These are phyloP conservation scores for Netelia melanura DNA, from an alignment of 2,888 invertebrate genomes.

Conservation along the genomic window DNA sequence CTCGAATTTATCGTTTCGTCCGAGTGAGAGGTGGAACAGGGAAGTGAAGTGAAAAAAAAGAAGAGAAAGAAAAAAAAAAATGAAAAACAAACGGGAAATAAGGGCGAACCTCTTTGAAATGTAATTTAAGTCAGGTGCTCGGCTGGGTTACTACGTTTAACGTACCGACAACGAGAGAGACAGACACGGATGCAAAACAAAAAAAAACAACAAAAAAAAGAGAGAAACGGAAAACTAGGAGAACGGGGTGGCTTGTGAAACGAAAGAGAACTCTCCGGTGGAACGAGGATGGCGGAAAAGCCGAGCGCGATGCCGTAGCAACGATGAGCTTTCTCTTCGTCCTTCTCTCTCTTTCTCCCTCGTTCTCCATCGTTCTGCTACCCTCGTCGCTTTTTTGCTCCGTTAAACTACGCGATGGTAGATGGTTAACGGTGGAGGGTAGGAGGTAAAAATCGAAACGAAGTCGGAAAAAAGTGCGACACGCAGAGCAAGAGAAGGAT, in stretches of 20 bases:
- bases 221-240: not conserved
- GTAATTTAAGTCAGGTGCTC: conserved; percentile 59
- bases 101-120: conserved; percentile 46
- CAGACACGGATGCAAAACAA: conserved; percentile 1
- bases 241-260: conserved; percentile 22
- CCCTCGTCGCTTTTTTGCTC: conserved; percentile 16
- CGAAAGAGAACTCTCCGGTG: conserved; percentile 35
- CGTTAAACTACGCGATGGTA: conserved; percentile 14
- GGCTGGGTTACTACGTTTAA: conserved; percentile 51
- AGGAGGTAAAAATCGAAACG: conserved; percentile 32
- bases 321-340: conserved; percentile 27
- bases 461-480: conserved; percentile 16
- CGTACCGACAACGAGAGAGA: conserved; percentile 23
- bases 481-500: not conserved
- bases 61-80: not conserved
- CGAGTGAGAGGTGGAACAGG: not conserved
- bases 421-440: not conserved
- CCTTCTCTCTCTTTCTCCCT: not conserved
- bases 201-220: not conserved
- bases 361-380: not conserved
- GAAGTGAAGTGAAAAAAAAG: not conserved
- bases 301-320: conserved; percentile 37
- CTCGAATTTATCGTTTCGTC: conserved; percentile 28
- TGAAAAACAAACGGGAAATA: conserved; percentile 18
- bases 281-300: conserved; percentile 43